Evolutionary conservation across 1,140 invertebrate species (phyloP).

Genomic region (Diploscapter pachys): DNA sequence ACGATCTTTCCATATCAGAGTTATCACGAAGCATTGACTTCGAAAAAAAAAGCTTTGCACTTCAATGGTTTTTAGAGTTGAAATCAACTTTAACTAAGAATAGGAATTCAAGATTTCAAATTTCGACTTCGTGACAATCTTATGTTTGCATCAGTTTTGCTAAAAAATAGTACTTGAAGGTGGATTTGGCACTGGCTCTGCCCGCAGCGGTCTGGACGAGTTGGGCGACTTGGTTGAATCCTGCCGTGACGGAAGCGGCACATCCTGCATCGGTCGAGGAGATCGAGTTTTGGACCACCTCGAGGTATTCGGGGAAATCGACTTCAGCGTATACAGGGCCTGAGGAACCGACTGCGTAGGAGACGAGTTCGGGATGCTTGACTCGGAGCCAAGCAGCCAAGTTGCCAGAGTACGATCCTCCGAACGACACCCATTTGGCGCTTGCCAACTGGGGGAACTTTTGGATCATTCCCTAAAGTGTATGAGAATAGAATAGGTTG

Average conservation of each 20-base stretch:
- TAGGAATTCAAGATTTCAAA: too few species aligned
- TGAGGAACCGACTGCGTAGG: slow-evolving; percentile 31
- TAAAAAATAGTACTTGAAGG: slow-evolving; percentile 20
- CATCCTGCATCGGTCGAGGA: slow-evolving; percentile 7
- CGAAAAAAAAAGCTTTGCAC: neutral
- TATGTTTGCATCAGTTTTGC: neutral
- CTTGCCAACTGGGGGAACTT: slow-evolving; percentile 5
- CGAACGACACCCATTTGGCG: slow-evolving; percentile 38
- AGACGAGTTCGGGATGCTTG: slow-evolving; percentile 35
- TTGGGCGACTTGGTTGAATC: slow-evolving; percentile 31
- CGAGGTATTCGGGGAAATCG: slow-evolving; percentile 37
- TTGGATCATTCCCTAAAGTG: neutral
- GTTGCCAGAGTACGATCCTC: slow-evolving; percentile 40
- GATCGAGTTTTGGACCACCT: slow-evolving; percentile 31
- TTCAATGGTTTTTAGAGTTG: too few species aligned
- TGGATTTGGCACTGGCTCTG: slow-evolving; percentile 15
- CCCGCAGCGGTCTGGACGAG: slow-evolving; percentile 30
- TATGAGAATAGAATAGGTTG: too few species aligned
- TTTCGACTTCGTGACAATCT: too few species aligned
- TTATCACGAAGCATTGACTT: neutral
- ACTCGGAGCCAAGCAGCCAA: slow-evolving; percentile 38
- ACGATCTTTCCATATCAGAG: too few species aligned
- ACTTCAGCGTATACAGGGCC: slow-evolving; percentile 38
- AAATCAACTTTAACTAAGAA: too few species aligned
- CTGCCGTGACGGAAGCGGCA: slow-evolving; percentile 17